Evolutionary conservation across 2,888 invertebrate genomes (phyloP).

Genomic region (Eupithecia centaureata): DNA sequence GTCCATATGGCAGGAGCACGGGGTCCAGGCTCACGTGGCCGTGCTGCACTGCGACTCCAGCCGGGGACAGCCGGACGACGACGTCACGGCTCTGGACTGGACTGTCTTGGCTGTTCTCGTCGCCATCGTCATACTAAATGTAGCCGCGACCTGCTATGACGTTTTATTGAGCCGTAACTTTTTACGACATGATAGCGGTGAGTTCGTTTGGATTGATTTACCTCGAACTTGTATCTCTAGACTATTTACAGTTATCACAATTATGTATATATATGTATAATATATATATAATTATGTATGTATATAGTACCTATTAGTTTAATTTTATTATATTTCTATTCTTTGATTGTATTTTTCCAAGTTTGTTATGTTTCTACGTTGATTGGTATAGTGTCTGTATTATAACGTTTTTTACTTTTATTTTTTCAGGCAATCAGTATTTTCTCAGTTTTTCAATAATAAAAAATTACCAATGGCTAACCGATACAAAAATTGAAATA

Average conservation of each 20-base stretch:
- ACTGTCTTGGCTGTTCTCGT: slow-evolving; percentile 8
- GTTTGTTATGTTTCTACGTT: background rate
- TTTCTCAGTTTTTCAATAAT: slow-evolving; percentile 24
- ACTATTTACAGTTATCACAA: no score
- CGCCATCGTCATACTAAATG: slow-evolving; percentile 8
- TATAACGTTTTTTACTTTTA: background rate
- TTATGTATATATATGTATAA: no score
- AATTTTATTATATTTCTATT: no score
- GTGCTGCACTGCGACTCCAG: slow-evolving; percentile 15
- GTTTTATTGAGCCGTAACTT: background rate
- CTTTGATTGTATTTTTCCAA: no score
- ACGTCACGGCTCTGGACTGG: slow-evolving; percentile 16
- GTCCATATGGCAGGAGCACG: slow-evolving; percentile 22
- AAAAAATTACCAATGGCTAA: slow-evolving; percentile 20
- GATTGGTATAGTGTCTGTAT: background rate
- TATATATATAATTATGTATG: no score
- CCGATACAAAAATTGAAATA: background rate
- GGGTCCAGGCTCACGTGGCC: slow-evolving; percentile 16
- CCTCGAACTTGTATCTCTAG: no score
- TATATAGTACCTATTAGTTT: no score
- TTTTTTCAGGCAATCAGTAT: slow-evolving; percentile 25
- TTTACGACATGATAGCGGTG: background rate
- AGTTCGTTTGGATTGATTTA: background rate
- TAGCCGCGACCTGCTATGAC: slow-evolving; percentile 16
- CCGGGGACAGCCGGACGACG: slow-evolving; percentile 1